These are phyloP conservation scores for Champsocephalus esox DNA, from an alignment of 2,797 vertebrate genomes.

Conservation along the genomic window DNA sequence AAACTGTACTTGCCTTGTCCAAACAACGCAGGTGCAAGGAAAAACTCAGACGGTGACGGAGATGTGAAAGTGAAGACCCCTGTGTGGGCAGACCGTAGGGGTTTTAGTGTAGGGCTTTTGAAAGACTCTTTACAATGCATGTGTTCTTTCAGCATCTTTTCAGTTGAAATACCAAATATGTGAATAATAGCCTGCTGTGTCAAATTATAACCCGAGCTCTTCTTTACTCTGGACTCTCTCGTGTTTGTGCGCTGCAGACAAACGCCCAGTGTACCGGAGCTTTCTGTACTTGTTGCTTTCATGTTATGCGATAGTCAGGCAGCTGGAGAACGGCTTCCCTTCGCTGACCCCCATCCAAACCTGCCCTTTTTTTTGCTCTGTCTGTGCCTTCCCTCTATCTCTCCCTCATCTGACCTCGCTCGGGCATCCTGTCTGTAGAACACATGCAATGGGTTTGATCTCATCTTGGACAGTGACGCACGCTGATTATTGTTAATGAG, in stretches of 20 bases:
- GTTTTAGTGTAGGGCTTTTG: not conserved
- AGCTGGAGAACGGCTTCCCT: slow-evolving; percentile 73
- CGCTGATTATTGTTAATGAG: slow-evolving; percentile 67
- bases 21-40: not conserved
- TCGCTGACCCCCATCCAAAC: slow-evolving; percentile 51
- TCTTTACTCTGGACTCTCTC: slow-evolving; percentile 11
- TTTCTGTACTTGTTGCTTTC: slow-evolving; percentile 59
- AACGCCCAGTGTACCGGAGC: slow-evolving; percentile 11
- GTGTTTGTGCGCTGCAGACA: slow-evolving; percentile 22
- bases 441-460: slow-evolving; percentile 53
- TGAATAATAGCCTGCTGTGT: slow-evolving; percentile 30
- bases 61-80: not conserved
- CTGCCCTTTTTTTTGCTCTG: slow-evolving; percentile 18
- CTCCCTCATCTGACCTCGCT: slow-evolving; percentile 27
- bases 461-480: slow-evolving; percentile 35
- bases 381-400: slow-evolving; percentile 2
- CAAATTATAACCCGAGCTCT: slow-evolving; percentile 3
- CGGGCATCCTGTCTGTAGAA: slow-evolving; percentile 50
- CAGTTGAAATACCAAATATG: slow-evolving; percentile 38
- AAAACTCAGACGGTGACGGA: not conserved
- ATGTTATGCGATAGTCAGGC: slow-evolving; percentile 60
- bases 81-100: not conserved
- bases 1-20: not conserved
- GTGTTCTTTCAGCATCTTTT: slow-evolving; percentile 1
- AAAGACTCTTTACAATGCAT: slow-evolving; percentile 1